Percentiles rank a stretch among this genome's conserved stretches.
These are phyloP conservation scores for Baronia brevicornis DNA, from an alignment of 2,888 invertebrate species.

Conservation along the genomic window DNA sequence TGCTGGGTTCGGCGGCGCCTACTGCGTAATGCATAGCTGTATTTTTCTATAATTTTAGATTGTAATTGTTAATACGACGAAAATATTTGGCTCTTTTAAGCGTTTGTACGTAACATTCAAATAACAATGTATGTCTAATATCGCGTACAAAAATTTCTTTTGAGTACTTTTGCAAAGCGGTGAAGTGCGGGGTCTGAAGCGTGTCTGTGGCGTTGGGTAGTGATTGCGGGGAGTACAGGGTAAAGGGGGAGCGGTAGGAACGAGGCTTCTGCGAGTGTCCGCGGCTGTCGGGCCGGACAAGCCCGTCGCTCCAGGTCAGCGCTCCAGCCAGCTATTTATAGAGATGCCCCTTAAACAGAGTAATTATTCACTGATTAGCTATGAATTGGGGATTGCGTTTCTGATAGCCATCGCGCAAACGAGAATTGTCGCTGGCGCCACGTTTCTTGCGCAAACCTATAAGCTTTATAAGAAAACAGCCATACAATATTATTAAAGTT, in stretches of 20 bases:
- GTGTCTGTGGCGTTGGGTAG: constrained; percentile 38
- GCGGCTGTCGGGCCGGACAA: constrained; percentile 71
- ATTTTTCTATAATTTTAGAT: constrained; percentile 15
- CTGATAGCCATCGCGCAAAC: constrained; percentile 73
- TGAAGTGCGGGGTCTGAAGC: constrained; percentile 62
- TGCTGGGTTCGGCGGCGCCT: constrained; percentile 32
- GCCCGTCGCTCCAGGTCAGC: constrained; percentile 76
- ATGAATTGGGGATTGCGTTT: constrained; percentile 74
- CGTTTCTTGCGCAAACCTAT: too few species aligned
- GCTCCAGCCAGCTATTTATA: constrained; percentile 75
- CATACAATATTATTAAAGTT: constrained; percentile 7
- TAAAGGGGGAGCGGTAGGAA: constrained; percentile 30
- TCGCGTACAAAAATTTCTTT: constrained; percentile 51
- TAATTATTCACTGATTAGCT: constrained; percentile 77
- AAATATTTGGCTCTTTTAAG: too few species aligned
- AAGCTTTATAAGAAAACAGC: constrained; percentile 18
- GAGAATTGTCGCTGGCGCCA: constrained; percentile 67
- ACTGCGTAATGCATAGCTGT: constrained; percentile 5
- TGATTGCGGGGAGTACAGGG: constrained; percentile 17
- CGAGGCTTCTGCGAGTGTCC: constrained; percentile 40
- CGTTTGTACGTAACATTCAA: too few species aligned
- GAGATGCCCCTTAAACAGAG: constrained; percentile 76
- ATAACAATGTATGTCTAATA: constrained; percentile 33
- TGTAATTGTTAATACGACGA: constrained; percentile 1
- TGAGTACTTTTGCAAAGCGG: constrained; percentile 61